These are phyloP conservation scores for Eupithecia dodoneata DNA, from an alignment of 2,888 invertebrate genomes.

Conservation along the genomic window DNA sequence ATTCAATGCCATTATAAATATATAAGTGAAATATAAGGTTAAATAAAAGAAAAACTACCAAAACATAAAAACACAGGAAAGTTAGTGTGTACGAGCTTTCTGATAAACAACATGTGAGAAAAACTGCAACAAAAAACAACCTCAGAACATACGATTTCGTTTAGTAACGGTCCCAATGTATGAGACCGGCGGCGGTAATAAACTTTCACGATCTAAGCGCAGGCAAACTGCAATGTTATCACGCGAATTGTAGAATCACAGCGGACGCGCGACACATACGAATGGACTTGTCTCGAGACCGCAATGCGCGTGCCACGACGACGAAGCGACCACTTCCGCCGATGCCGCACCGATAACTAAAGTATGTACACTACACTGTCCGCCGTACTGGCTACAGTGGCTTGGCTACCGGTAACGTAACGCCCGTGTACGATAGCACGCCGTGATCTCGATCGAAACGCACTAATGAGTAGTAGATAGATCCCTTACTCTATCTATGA, in stretches of 20 bases:
- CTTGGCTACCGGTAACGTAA: constrained; percentile 3
- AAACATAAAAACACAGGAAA: background rate
- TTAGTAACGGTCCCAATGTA: constrained; percentile 76
- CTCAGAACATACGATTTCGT: constrained; percentile 68
- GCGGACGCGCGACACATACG: constrained; percentile 54
- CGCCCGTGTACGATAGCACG: constrained; percentile 43
- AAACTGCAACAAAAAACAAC: constrained; percentile 56
- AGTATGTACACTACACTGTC: constrained; percentile 14
- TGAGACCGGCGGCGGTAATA: constrained; percentile 72
- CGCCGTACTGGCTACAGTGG: background rate
- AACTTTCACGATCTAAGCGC: constrained; percentile 81
- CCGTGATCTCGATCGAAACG: constrained; percentile 46
- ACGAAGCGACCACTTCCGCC: constrained; percentile 65
- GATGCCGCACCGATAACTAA: constrained; percentile 71
- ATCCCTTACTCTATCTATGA: background rate
- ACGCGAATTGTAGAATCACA: constrained; percentile 66
- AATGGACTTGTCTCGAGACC: constrained; percentile 55
- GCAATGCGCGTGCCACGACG: constrained; percentile 49
- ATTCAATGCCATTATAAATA: background rate
- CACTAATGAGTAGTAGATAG: constrained; percentile 17
- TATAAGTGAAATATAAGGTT: background rate
- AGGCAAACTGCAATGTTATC: constrained; percentile 63
- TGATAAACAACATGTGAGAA: background rate
- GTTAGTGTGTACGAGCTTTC: background rate
- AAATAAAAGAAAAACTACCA: background rate